Conservation (phyloP, 2,113 vertebrate species). For the Atherinomorus stipes region DNA sequence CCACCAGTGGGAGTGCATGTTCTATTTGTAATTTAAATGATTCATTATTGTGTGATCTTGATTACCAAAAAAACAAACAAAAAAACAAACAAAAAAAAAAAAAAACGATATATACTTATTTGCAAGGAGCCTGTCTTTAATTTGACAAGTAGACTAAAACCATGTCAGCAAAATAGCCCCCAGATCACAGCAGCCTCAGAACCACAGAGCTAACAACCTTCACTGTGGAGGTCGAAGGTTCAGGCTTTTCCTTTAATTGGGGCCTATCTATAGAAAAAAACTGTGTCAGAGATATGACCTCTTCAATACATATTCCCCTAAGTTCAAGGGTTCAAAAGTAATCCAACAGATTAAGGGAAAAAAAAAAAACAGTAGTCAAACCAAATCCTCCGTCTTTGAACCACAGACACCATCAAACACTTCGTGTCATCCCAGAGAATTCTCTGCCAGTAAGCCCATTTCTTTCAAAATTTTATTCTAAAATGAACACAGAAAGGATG, state of each 20-base stretch:
- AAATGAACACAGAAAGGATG: not conserved
- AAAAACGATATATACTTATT: not conserved
- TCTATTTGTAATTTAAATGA: no score
- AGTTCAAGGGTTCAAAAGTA: not conserved
- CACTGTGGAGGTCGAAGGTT: not conserved
- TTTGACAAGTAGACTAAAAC: not conserved
- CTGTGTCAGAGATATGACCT: not conserved
- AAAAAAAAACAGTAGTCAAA: not conserved
- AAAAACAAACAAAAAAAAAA: no score
- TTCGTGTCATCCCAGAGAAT: not conserved
- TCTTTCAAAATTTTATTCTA: not conserved
- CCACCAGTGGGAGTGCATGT: no score
- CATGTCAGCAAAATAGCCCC: not conserved
- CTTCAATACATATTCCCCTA: not conserved
- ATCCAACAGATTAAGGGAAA: not conserved
- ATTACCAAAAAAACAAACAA: no score
- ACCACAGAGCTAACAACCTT: not conserved
- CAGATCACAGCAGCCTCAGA: not conserved
- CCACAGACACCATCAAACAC: not conserved
- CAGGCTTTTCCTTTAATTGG: not conserved
- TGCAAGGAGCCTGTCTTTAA: not conserved
- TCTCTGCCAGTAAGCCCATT: not conserved
- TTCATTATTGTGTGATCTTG: no score
- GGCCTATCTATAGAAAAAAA: not conserved
- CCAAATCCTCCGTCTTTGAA: not conserved